Evolutionary conservation across 2,797 vertebrate genomes (phyloP).

Genomic region (Merluccius polli): DNA sequence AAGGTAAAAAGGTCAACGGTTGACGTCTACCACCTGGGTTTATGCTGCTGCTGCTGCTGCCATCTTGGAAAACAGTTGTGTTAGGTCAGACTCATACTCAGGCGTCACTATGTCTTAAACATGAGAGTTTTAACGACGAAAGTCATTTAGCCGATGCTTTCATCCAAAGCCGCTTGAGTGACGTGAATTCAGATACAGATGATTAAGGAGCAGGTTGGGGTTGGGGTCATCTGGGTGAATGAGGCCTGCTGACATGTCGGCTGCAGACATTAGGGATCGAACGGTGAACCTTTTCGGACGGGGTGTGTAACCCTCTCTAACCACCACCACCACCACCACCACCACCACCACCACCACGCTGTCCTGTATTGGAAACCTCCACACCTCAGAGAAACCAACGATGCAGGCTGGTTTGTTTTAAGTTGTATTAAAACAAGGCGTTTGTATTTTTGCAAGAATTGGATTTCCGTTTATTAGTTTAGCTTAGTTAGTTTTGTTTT

Average conservation of each 20-base stretch:
- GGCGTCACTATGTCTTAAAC: background rate
- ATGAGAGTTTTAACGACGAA: background rate
- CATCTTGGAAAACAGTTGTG: background rate
- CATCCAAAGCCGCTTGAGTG: background rate
- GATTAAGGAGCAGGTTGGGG: background rate
- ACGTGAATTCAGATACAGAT: background rate
- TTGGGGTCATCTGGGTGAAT: background rate
- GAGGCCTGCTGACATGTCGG: background rate
- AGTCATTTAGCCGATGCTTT: background rate
- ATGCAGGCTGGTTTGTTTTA: background rate
- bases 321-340: background rate
- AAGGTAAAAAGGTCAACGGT: constrained; percentile 56
- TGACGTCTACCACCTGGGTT: constrained; percentile 5
- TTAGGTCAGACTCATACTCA: background rate
- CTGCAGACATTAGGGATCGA: background rate
- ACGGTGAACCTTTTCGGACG: background rate
- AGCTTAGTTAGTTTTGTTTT: background rate
- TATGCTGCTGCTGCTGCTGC: constrained; percentile 3
- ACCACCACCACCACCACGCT: background rate
- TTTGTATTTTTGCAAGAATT: background rate
- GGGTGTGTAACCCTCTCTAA: background rate
- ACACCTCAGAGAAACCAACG: background rate
- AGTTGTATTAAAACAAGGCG: background rate
- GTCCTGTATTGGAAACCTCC: background rate
- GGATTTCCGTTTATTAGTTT: background rate